phyloP scores from a whole-genome alignment of 23 tunicate species.

The Halocynthia roretzi region DNA sequence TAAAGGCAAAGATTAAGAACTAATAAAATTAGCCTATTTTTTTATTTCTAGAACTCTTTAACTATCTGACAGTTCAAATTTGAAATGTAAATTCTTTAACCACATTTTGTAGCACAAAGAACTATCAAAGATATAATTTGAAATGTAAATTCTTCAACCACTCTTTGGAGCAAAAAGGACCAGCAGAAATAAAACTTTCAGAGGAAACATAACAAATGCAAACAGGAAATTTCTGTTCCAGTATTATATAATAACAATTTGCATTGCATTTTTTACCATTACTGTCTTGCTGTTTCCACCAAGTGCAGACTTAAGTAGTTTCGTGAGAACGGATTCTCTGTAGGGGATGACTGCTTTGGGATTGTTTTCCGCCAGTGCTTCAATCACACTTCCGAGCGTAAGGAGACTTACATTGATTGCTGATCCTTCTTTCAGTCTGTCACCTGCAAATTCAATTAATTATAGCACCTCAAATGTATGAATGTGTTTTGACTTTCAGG shows the following conservation, averaged over 20 bases:
- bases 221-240: not conserved
- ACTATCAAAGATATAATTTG: too few relatives aligned
- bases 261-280: slow-evolving; percentile 26
- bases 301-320: slow-evolving; percentile 65
- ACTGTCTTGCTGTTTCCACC: slow-evolving; percentile 90
- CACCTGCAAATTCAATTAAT: slow-evolving; percentile 31
- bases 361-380: slow-evolving; percentile 52
- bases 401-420: slow-evolving; percentile 67
- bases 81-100: too few relatives aligned
- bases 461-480: not conserved
- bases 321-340: slow-evolving; percentile 52
- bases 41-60: too few relatives aligned
- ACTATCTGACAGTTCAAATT: too few relatives aligned
- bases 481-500: not conserved
- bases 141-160: too few relatives aligned
- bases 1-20: not conserved
- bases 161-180: too few relatives aligned
- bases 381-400: slow-evolving; percentile 58
- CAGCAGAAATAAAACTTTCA: too few relatives aligned
- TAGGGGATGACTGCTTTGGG: slow-evolving; percentile 37
- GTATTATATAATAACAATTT: not conserved
- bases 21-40: too few relatives aligned
- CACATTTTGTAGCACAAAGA: too few relatives aligned
- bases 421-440: slow-evolving; percentile 67
- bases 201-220: not conserved